Conservation (phyloP, 2,113 vertebrate genomes). For the Eolophus roseicapilla region DNA sequence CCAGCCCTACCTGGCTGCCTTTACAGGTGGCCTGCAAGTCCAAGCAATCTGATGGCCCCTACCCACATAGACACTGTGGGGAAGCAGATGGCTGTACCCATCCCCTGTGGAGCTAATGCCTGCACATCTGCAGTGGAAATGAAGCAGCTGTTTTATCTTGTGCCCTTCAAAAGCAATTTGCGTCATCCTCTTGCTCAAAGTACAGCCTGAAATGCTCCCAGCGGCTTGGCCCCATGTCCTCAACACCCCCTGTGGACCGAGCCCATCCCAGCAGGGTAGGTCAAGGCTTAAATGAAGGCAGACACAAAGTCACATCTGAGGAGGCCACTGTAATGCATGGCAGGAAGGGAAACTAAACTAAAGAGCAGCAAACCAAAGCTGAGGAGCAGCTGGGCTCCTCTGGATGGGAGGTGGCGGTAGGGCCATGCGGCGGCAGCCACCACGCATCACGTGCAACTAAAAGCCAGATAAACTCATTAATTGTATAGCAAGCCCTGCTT, state of each 20-base stretch:
- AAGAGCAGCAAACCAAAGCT: neutral
- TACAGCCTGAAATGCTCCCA: neutral
- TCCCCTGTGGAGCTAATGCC: fast-evolving
- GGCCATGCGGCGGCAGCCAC: neutral
- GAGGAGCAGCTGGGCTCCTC: neutral
- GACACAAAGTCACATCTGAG: neutral
- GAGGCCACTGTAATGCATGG: neutral
- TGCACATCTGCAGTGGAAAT: constrained; percentile 6
- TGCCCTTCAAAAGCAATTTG: neutral
- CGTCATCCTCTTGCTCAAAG: constrained; percentile 17
- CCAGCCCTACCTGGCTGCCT: neutral
- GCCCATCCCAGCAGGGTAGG: neutral
- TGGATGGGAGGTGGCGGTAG: neutral
- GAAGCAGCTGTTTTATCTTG: constrained; percentile 5
- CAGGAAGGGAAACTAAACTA: neutral
- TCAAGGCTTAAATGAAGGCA: constrained; percentile 32
- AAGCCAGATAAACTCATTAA: constrained; percentile 58
- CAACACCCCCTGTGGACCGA: neutral
- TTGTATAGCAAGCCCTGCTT: constrained; percentile 53
- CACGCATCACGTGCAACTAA: constrained; percentile 10
- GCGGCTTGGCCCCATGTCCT: neutral
- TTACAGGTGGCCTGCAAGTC: neutral
- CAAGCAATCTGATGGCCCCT: neutral
- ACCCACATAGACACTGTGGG: fast-evolving
- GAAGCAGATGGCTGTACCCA: neutral